Conservation (phyloP, 1,140 invertebrate species). For the Papilio xuthus region DNA sequence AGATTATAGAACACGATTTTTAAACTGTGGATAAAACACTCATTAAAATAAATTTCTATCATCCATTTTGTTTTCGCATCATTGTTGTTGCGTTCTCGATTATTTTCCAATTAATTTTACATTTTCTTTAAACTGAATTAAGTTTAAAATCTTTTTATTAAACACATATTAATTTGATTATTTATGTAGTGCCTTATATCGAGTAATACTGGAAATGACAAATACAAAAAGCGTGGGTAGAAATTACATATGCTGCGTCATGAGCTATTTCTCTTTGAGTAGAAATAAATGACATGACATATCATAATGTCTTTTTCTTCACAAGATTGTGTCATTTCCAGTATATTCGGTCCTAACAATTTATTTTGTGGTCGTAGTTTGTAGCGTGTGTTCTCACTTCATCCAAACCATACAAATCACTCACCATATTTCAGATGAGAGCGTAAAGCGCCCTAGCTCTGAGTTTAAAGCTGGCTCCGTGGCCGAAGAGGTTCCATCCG, state of each 20-base stretch:
- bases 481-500: slow-evolving; percentile 67
- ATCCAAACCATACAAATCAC: slow-evolving; percentile 73
- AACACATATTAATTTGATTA: slow-evolving; percentile 20
- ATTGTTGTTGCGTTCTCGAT: slow-evolving; percentile 53
- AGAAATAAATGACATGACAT: neutral
- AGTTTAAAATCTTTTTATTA: slow-evolving; percentile 2
- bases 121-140: neutral
- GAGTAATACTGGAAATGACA: slow-evolving; percentile 12
- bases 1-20: slow-evolving; percentile 38
- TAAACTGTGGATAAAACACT: slow-evolving; percentile 51
- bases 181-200: slow-evolving; percentile 33
- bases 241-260: neutral
- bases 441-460: slow-evolving; percentile 80
- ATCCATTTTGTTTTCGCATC: slow-evolving; percentile 54
- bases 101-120: slow-evolving; percentile 32
- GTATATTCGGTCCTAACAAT: slow-evolving; percentile 33
- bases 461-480: slow-evolving; percentile 78
- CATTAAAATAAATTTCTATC: slow-evolving; percentile 59
- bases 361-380: slow-evolving; percentile 67
- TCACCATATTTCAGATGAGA: slow-evolving; percentile 80
- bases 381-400: slow-evolving; percentile 64
- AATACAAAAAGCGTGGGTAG: neutral
- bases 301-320: neutral
- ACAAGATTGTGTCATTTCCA: neutral
- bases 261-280: neutral